These are phyloP conservation scores for Drosophila prolongata DNA, from an alignment of 2,888 invertebrate species.

Conservation along the genomic window DNA sequence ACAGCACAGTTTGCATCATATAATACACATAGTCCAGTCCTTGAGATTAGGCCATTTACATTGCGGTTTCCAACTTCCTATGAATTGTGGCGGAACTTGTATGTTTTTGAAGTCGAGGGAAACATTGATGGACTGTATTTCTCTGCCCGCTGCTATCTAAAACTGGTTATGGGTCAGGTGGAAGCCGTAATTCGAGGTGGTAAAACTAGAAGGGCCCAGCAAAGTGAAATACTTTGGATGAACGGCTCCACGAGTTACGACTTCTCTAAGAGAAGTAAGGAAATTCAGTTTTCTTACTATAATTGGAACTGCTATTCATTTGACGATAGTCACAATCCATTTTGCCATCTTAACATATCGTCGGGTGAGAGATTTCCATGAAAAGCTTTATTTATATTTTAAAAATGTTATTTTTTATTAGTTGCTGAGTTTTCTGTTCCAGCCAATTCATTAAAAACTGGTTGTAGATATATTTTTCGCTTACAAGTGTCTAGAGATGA, in stretches of 20 bases:
- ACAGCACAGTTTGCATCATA: constrained; percentile 20
- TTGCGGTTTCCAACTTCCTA: constrained; percentile 2
- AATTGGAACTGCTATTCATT: constrained; percentile 44
- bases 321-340: constrained; percentile 16
- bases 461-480: constrained; percentile 35
- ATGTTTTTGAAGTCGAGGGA: constrained; percentile 34
- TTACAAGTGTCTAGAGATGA: constrained; percentile 46
- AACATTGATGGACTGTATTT: background rate
- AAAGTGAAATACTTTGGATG: constrained; percentile 1
- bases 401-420: background rate
- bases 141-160: constrained; percentile 53
- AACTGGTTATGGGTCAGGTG: background rate
- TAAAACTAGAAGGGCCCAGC: accelerated
- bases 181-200: constrained; percentile 58
- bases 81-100: constrained; percentile 26
- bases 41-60: constrained; percentile 25
- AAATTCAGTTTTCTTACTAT: constrained; percentile 43
- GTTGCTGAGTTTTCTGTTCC: constrained; percentile 26
- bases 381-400: background rate
- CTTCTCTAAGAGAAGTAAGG: constrained; percentile 19
- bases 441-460: background rate
- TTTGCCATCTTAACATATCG: constrained; percentile 26
- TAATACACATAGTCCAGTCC: background rate
- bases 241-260: constrained; percentile 58
- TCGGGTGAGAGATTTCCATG: constrained; percentile 28